Evolutionary conservation across 2,888 invertebrate genomes (phyloP), one percentile per base, ranked within the genome.

Genomic region (Ypsolopha sequella): DNA sequence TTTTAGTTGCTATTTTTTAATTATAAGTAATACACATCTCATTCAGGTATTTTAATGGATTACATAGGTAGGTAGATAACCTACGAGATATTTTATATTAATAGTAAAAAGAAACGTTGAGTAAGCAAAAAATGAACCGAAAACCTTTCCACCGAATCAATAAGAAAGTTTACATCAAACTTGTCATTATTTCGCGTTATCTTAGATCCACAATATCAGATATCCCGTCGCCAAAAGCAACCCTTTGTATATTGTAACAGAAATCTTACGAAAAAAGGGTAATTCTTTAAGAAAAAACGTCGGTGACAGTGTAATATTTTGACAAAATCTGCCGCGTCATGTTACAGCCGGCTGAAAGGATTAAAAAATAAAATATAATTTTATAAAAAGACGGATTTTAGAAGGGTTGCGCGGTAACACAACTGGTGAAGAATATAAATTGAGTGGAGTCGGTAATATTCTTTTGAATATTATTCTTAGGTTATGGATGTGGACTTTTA

Each of bases 321-420:
- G 85, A 84, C 84, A 82, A 85, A 84, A 81, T 50, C 68, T 70
- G 70, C 72, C 64, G 77, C 68, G 68, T 80, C 80, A 79, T 60
- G 76, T 80, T 80, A 76, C 80, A 54, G 64, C 64, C 65, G 57
- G 72, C 61, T 65, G 68, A 56, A 60, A 55, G 36, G 34, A 53
- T 60, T 60, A 66, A 62, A 59, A 59, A 55, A 51, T 54, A 54
- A 56, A 63, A 61, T 62, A 63, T 41, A 9, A 6, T n/a, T 44
- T 36, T 45, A 62, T 52, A 46, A 54, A n/a, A 49, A 51, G 51
- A 61, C 53, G 50, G 55, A 60, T 60, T 63, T 63, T 56, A 9
- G 38, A 45, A 51, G 45, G 45, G 51, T 44, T 51, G 35, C 35
- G 36, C 11, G 14, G 24, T 24, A 24, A 24, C 24, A 24, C 4